phyloP scores from a whole-genome alignment of 2,888 invertebrate genomes.

The Napeogenes sylphis region DNA sequence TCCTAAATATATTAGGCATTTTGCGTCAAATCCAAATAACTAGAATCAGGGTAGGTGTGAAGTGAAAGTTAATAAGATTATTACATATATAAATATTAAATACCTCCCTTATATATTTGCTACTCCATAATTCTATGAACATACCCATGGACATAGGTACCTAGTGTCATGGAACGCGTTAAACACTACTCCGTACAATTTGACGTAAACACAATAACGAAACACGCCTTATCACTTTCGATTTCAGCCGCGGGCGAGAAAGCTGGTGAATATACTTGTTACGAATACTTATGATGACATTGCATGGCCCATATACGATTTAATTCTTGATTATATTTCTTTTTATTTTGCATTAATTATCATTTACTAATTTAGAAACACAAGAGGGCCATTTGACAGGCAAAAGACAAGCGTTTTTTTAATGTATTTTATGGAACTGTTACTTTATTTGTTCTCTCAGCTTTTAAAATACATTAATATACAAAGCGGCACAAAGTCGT shows the following conservation, averaged over 20 bases:
- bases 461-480: too few relatives aligned
- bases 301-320: constrained; percentile 1
- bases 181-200: constrained; percentile 14
- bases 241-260: constrained; percentile 36
- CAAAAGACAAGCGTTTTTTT: too few relatives aligned
- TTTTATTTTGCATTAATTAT: not conserved
- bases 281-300: constrained; percentile 6
- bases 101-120: too few relatives aligned
- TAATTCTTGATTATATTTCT: not conserved
- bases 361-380: not conserved
- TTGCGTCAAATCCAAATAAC: too few relatives aligned
- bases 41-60: too few relatives aligned
- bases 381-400: not conserved
- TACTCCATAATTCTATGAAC: not conserved
- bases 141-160: not conserved
- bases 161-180: constrained; percentile 6
- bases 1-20: too few relatives aligned
- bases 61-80: too few relatives aligned
- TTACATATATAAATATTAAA: too few relatives aligned
- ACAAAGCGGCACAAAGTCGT: too few relatives aligned
- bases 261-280: constrained; percentile 27
- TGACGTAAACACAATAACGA: constrained; percentile 25
- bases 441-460: too few relatives aligned
- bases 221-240: constrained; percentile 34
- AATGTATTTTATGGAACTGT: too few relatives aligned